Evolutionary conservation across 2,113 vertebrate species (phyloP), one percentile per base, ranked within the genome.

Genomic region (Notothenia rossii): DNA sequence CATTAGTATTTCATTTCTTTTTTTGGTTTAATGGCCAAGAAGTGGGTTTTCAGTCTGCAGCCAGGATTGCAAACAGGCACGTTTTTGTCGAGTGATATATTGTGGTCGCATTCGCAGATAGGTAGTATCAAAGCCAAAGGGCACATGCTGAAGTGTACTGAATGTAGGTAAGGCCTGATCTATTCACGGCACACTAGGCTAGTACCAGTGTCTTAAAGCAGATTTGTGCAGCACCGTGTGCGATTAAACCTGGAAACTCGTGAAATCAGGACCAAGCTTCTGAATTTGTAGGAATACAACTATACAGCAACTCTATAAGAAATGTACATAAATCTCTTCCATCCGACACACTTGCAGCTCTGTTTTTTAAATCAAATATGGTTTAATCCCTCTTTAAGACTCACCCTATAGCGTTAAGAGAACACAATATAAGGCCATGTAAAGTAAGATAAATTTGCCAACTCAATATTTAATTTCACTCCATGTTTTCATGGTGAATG

Each of bases 391-490:
- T 61, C 29, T 67, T 7, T 50, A 33, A 56, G n/a, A 40, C 17
- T 82, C 51, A 20, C 14, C 20, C 7, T 50, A 40, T 40, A 29
- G 20, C 17, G 8, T 75, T 58, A 58, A 18, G 20, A 60, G 29
- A 55, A 14, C 7, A 5, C 68, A 68, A 3, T 1, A 53, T 15
- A 72, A 69, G 45, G 25, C n/a, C 29, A 10, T 29, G 11, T 60
- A 7, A 63, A 72, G 48, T 40, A 12, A 58, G 3, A 8, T 5
- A 48, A 59, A 51, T 17, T 51, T 50, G 2, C 7, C 55, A 40
- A 50, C 15, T 64, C 48, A 55, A 9, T 77, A 58, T 65, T 76
- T 46, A 22, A 49, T 53, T 25, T 50, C 22, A 53, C 33, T 4
- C 54, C 10, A 10, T 64, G 14, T 46, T 55, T 60, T 55, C 10